phyloP scores from a whole-genome alignment of 2,113 vertebrate genomes.

The Arizona elegans region DNA sequence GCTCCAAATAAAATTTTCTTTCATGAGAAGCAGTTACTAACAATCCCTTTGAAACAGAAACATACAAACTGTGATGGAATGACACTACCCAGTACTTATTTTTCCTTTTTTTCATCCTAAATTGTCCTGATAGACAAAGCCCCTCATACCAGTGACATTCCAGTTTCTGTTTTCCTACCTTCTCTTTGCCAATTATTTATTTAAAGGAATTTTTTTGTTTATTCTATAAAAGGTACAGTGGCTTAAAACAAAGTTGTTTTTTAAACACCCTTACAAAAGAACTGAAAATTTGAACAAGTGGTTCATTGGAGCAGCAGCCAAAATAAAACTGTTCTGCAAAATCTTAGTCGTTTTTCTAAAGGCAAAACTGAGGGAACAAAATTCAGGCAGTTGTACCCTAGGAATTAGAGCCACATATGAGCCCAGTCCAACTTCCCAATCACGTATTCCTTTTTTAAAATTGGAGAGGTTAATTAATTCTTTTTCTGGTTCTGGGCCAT shows the following conservation, averaged over 20 bases:
- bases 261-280: not conserved
- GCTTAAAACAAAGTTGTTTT: not conserved
- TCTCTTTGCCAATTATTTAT: not conserved
- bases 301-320: not conserved
- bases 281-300: not conserved
- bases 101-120: too few relatives aligned
- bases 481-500: not conserved
- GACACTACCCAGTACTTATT: not conserved
- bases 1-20: not conserved
- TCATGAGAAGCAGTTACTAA: not conserved
- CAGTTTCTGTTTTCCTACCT: not conserved
- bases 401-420: not conserved
- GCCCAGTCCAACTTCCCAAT: not conserved
- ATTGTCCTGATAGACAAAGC: not conserved
- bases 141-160: not conserved
- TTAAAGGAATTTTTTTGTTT: not conserved
- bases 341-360: not conserved
- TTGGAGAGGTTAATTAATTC: not conserved
- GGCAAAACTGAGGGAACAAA: not conserved
- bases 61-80: not conserved
- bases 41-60: not conserved
- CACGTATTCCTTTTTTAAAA: not conserved
- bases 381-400: not conserved
- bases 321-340: not conserved
- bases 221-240: not conserved